Conservation (phyloP, 2,888 invertebrate genomes). For the Tiphia femorata region DNA sequence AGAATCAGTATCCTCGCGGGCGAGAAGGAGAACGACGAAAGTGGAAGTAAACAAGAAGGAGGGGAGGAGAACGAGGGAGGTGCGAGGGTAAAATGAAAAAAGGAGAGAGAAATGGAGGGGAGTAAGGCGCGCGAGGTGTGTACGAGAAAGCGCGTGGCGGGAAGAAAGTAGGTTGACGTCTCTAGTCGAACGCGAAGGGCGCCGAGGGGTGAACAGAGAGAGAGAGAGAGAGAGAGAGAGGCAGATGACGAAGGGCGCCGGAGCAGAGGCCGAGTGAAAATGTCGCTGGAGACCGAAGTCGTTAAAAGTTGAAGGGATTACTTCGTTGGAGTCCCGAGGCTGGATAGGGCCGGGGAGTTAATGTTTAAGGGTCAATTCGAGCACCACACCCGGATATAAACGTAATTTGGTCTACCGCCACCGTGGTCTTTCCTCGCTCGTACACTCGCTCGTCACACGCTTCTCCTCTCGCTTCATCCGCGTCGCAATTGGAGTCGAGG, state of each 20-base stretch:
- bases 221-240: background rate
- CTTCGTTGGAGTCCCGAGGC: conserved; percentile 14
- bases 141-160: too few species aligned
- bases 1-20: background rate
- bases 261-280: conserved; percentile 15
- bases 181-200: background rate
- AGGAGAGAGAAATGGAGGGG: too few species aligned
- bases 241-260: background rate
- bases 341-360: conserved; percentile 20
- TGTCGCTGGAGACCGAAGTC: conserved; percentile 15
- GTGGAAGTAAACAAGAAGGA: background rate
- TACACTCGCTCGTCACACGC: background rate
- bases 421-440: background rate
- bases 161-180: too few species aligned
- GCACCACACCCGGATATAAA: conserved; percentile 19
- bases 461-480: background rate
- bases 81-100: too few species aligned
- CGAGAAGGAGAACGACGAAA: background rate
- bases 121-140: too few species aligned
- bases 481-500: too few species aligned
- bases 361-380: conserved; percentile 35
- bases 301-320: conserved; percentile 42
- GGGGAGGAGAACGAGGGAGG: background rate
- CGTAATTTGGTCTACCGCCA: conserved; percentile 17
- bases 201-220: background rate